phyloP scores from a whole-genome alignment of 2,113 vertebrate genomes.

The Silurus glanis region DNA sequence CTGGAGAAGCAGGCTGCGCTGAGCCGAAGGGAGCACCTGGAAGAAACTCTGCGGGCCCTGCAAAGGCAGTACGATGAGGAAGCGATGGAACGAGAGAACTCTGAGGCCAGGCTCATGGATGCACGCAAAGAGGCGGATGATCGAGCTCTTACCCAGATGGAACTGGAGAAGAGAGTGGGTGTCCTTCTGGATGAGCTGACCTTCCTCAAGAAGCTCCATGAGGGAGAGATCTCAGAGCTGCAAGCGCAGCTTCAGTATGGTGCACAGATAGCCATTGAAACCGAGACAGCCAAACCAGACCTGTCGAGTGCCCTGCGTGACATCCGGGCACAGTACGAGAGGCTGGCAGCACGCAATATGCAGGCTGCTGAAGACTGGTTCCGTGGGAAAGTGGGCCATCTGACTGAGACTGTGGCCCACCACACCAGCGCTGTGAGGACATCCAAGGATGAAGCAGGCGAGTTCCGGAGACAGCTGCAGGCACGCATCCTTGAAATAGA shows the following conservation, averaged over 20 bases:
- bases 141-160: constrained; percentile 64
- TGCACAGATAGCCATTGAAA: constrained; percentile 65
- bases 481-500: constrained; percentile 72
- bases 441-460: constrained; percentile 72
- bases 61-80: constrained; percentile 64
- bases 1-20: constrained; percentile 70
- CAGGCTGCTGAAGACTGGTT: constrained; percentile 77
- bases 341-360: constrained; percentile 72
- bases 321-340: constrained; percentile 71
- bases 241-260: constrained; percentile 69
- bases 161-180: constrained; percentile 69
- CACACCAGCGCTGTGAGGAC: constrained; percentile 66
- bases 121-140: constrained; percentile 68
- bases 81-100: constrained; percentile 67
- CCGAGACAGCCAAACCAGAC: constrained; percentile 64
- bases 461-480: constrained; percentile 69
- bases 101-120: constrained; percentile 71
- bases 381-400: constrained; percentile 70
- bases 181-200: constrained; percentile 62
- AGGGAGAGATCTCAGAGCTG: constrained; percentile 70
- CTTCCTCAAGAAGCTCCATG: constrained; percentile 70
- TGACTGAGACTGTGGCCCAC: constrained; percentile 71
- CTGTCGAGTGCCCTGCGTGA: constrained; percentile 65
- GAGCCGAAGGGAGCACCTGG: constrained; percentile 67
- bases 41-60: constrained; percentile 65